A percentile compares a stretch with the other conserved stretches of the same genome.
Evolutionary conservation across 2,113 vertebrate genomes (phyloP).

Genomic region (Oreochromis aureus): DNA sequence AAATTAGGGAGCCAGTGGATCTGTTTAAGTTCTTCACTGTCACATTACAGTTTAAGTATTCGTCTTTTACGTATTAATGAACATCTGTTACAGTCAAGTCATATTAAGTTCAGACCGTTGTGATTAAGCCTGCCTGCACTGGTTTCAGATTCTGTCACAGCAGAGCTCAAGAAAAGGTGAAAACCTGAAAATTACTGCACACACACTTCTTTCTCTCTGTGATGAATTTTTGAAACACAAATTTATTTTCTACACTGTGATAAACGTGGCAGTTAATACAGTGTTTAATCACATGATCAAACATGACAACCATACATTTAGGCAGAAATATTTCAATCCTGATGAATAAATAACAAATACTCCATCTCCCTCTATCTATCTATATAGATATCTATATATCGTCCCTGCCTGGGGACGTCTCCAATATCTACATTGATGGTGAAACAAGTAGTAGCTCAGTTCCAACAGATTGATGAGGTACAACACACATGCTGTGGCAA

Average conservation of each 20-base stretch:
- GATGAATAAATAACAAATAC: not conserved
- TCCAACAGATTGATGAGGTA: no score
- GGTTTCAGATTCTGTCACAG: not conserved
- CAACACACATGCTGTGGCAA: not conserved
- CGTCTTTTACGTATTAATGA: not conserved
- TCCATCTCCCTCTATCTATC: fast-evolving
- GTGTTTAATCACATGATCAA: not conserved
- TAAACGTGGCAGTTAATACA: not conserved
- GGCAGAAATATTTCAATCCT: not conserved
- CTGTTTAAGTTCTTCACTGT: not conserved
- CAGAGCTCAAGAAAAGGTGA: not conserved
- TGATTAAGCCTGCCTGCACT: not conserved
- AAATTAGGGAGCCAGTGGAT: not conserved
- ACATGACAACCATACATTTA: not conserved
- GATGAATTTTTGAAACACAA: not conserved
- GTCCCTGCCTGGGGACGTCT: not conserved
- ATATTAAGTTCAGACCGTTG: not conserved
- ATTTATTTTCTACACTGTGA: not conserved
- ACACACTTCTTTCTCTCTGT: not conserved
- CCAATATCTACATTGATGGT: no score
- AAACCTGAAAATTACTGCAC: not conserved
- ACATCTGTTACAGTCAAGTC: not conserved
- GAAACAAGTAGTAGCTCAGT: no score
- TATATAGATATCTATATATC: not conserved
- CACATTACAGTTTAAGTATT: not conserved